Evolutionary conservation across 1,140 invertebrate genomes (phyloP), one percentile per base, ranked within the genome.

Genomic region (Drosophila burlai): DNA sequence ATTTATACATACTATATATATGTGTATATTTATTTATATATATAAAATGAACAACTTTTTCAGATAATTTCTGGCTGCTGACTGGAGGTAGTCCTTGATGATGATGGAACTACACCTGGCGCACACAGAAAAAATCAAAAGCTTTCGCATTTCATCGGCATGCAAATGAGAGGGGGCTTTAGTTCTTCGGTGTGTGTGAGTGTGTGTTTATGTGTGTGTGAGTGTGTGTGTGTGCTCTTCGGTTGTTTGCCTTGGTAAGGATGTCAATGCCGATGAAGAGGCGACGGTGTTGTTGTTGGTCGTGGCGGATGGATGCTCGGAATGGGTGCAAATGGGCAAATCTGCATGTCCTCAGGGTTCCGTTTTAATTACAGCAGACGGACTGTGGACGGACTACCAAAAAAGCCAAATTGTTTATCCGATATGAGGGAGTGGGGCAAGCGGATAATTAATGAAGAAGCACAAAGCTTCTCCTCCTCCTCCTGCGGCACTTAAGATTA

Each of bases 141-240:
- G 54, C 54, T 57, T 57, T 57, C 54, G 54, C 54, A 57, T 57
- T 57, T 57, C 54, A 57, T 57, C 54, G 54, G 34, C 54, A 57
- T 57, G 54, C 54, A 57, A 57, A 57, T 57, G 54, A 57, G 54
- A n/a, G 54, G 40, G 36, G 54, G 11, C 54, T 57, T 57, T 57
- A 57, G 54, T 40, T n/a, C 21, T 16, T 40, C 3, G 16, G 36
- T 40, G 54, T 57, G 52, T 34, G 29, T 31, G 49, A 6, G 11
- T 46, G 18, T 46, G 10, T 47, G 4, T 16, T 13, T 6, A n/a
- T 38, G 9, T 21, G 24, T 8, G 5, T 1, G 10, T 34, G 9
- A 29, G 47, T 50, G 49, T 45, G 10, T 11, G 18, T 36, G 52
- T 54, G 52, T 54, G 52, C 50, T 54, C 50, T 54, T 21, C 50